Evolutionary conservation across 2,888 invertebrate genomes (phyloP).

Genomic region (Diaperis boleti): DNA sequence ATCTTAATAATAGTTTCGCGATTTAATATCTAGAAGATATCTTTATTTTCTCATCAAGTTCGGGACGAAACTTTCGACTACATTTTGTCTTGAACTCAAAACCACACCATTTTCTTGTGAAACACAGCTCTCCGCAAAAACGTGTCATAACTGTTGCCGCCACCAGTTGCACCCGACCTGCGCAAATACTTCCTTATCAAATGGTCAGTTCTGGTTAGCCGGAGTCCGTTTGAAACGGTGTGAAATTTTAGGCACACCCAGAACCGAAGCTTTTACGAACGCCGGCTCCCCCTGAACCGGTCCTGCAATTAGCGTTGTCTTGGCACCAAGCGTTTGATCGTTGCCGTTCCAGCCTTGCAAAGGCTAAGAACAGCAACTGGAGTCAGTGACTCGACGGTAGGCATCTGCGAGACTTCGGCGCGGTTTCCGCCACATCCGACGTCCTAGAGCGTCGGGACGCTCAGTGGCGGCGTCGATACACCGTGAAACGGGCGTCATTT

Average conservation of each 20-base stretch:
- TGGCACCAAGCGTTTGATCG: conserved; percentile 48
- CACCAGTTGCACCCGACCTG: conserved; percentile 27
- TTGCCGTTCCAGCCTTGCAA: conserved; percentile 57
- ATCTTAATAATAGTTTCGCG: too few relatives aligned
- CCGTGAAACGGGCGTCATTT: conserved; percentile 32
- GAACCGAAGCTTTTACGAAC: conserved; percentile 11
- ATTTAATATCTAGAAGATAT: too few relatives aligned
- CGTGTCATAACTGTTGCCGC: not conserved
- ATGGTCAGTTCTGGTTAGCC: conserved; percentile 26
- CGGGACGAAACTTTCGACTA: not conserved
- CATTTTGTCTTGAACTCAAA: too few relatives aligned
- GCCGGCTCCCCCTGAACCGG: conserved; percentile 38
- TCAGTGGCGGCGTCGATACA: conserved; percentile 22
- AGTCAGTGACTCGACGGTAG: conserved; percentile 62
- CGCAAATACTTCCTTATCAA: not conserved
- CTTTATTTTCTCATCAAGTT: not conserved
- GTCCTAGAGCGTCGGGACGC: conserved; percentile 41
- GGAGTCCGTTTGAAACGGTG: conserved; percentile 1
- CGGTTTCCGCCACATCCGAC: conserved; percentile 43
- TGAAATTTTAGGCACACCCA: conserved; percentile 15
- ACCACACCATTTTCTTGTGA: too few relatives aligned
- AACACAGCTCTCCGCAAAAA: too few relatives aligned
- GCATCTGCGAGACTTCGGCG: conserved; percentile 54
- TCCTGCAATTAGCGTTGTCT: conserved; percentile 43
- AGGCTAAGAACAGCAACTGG: conserved; percentile 52